Evolutionary conservation across 2,888 invertebrate genomes (phyloP).

Genomic region (Dicyrtoma fusca): DNA sequence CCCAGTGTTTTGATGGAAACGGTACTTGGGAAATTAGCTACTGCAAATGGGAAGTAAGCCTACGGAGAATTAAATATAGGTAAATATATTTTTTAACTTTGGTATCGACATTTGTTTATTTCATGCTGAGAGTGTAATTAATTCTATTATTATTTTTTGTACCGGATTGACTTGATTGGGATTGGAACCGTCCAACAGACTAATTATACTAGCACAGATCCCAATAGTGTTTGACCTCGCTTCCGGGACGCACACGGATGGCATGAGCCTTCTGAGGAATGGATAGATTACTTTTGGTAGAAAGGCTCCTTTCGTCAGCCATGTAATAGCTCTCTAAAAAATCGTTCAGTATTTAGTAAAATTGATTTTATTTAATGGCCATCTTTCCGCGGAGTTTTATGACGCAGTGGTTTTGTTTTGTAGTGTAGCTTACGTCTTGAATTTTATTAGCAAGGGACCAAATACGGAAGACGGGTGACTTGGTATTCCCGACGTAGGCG

Average conservation of each 20-base stretch:
- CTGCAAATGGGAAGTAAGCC: slow-evolving; percentile 12
- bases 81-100: no score
- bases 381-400: no score
- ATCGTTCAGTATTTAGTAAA: no score
- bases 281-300: background rate
- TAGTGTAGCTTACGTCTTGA: background rate
- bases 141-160: no score
- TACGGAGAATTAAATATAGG: background rate
- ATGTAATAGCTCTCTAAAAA: slow-evolving; percentile 4
- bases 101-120: no score
- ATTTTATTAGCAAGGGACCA: background rate
- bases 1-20: slow-evolving; percentile 20
- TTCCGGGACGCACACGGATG: slow-evolving; percentile 14
- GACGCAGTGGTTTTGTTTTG: no score
- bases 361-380: no score
- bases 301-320: slow-evolving; percentile 2
- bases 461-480: background rate
- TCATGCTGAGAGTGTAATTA: no score
- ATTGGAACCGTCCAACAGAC: slow-evolving; percentile 9
- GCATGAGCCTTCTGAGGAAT: slow-evolving; percentile 4
- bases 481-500: slow-evolving; percentile 56
- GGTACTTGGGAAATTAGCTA: slow-evolving; percentile 15
- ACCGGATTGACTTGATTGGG: slow-evolving; percentile 16
- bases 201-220: background rate
- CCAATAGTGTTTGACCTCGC: background rate